A percentile compares a stretch with the other conserved stretches of the same genome.
phyloP scores from a whole-genome alignment of 2,113 vertebrate species.

The Lepisosteus oculatus region DNA sequence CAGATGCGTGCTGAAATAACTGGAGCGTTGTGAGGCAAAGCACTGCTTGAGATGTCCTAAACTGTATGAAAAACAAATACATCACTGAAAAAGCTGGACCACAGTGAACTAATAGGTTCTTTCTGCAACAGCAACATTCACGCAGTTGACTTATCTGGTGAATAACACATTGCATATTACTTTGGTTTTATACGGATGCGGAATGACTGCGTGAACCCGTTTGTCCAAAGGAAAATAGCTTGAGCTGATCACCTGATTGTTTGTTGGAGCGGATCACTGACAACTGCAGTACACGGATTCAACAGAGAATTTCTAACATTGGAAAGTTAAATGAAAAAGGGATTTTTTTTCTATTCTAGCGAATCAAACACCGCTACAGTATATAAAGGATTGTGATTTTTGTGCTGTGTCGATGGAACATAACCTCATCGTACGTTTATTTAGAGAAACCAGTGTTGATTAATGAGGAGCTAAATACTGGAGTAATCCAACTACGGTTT shows the following conservation, averaged over 20 bases:
- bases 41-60: neutral
- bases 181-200: constrained; percentile 42
- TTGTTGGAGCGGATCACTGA: constrained; percentile 46
- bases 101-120: constrained; percentile 41
- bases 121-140: constrained; percentile 6
- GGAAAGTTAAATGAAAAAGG: constrained; percentile 53
- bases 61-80: constrained; percentile 1
- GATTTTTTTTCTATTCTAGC: neutral
- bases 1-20: constrained; percentile 26
- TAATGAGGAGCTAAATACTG: constrained; percentile 44
- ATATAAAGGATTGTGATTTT: constrained; percentile 1
- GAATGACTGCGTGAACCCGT: constrained; percentile 41
- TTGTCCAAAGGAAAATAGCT: constrained; percentile 43
- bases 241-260: constrained; percentile 54
- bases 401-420: constrained; percentile 35
- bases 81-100: constrained; percentile 39
- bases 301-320: constrained; percentile 37
- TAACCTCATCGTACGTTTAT: constrained; percentile 18
- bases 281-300: constrained; percentile 56
- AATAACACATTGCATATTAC: constrained; percentile 48
- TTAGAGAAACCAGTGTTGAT: constrained; percentile 25
- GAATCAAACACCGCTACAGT: too few relatives aligned
- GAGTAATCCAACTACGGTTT: constrained; percentile 33
- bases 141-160: neutral
- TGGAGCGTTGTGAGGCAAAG: neutral